These are phyloP conservation scores for Drosophila micromelanica DNA, from an alignment of 1,140 invertebrate species.

Conservation along the genomic window DNA sequence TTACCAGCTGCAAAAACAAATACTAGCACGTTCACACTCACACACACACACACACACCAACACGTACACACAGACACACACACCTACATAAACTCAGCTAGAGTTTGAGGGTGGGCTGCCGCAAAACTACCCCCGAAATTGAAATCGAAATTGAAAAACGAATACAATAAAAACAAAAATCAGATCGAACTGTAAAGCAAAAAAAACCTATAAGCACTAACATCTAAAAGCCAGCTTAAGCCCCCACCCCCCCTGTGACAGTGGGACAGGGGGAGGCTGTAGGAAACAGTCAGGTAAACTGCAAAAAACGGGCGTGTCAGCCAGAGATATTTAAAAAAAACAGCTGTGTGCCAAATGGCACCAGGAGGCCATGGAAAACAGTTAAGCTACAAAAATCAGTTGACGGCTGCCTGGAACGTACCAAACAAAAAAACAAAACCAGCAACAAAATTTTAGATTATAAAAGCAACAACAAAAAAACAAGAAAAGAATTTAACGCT, in stretches of 20 bases:
- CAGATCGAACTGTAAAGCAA: constrained; percentile 48
- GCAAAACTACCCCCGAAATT: constrained; percentile 73
- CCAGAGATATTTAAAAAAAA: constrained; percentile 23
- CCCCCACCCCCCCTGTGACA: no score
- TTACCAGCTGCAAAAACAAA: constrained; percentile 24
- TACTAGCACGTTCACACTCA: constrained; percentile 23
- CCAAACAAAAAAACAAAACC: constrained; percentile 29
- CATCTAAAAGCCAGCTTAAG: no score
- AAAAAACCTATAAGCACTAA: constrained; percentile 34
- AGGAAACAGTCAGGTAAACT: constrained; percentile 18
- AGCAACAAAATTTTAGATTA: constrained; percentile 37
- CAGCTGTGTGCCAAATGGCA: constrained; percentile 38
- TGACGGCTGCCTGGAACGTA: constrained; percentile 27
- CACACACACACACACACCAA: constrained; percentile 24
- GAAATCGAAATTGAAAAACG: constrained; percentile 48
- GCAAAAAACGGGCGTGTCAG: constrained; percentile 41
- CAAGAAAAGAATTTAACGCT: constrained; percentile 53
- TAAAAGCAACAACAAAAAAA: constrained; percentile 14
- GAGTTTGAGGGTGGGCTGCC: constrained; percentile 66
- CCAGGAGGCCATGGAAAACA: constrained; percentile 44
- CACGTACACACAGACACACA: neutral
- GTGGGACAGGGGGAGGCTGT: neutral
- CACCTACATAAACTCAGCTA: constrained; percentile 32
- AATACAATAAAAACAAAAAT: constrained; percentile 52
- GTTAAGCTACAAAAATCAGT: constrained; percentile 43